Base-by-base conservation (phyloP, 92 coral and sea anemone species). In the Isaurus tuberculatus region DNA sequence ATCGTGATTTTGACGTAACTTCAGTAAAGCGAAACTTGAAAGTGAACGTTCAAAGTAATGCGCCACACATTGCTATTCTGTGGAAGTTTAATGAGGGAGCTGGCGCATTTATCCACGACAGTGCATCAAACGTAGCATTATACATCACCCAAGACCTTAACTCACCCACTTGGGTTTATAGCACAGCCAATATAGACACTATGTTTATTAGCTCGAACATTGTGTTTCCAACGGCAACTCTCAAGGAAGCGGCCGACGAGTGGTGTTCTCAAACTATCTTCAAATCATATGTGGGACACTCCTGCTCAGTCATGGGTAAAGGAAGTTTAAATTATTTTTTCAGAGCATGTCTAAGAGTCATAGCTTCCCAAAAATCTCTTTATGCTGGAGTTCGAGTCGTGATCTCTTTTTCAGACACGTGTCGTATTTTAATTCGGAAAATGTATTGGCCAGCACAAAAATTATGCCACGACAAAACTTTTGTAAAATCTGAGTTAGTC, bases 1-100 rank as follows among this genome's bases (percentile, higher is more conserved):
- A 90, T 58, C 77, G 85, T 36, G 87, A 85, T 51, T 63, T 90
- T 31, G 80, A 83, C 27, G 77, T 88, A 13, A 27, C 70, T 37
- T 88, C 78, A 27, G 73, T 90, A n/a, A 86, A 78, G 68, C 67
- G 74, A 26, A 83, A 84, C n/a, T 86, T 85, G 90, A 80, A 63
- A 32, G 66, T 37, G 23, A 90, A 90, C 42, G 90, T 90, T 23
- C 93, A 90, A 43, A 42, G 70, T 42, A 80, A 72, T 49, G 88
- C 90, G 4, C 30, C 72, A 29, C 55, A 86, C 60, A 78, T 90
- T 5, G 93, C 86, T 7, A 71, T 90, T 46, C 77, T 90, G 15
- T 90, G 93, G 93, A 90, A 90, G 49, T 82, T 90, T 69, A 90
- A 86, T 60, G 93, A 90, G 42, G 90, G 93, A 51, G 60, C 79